Evolutionary conservation across 1,140 invertebrate species (phyloP), one percentile per base, ranked within the genome.

Genomic region (Polypedilum vanderplanki): DNA sequence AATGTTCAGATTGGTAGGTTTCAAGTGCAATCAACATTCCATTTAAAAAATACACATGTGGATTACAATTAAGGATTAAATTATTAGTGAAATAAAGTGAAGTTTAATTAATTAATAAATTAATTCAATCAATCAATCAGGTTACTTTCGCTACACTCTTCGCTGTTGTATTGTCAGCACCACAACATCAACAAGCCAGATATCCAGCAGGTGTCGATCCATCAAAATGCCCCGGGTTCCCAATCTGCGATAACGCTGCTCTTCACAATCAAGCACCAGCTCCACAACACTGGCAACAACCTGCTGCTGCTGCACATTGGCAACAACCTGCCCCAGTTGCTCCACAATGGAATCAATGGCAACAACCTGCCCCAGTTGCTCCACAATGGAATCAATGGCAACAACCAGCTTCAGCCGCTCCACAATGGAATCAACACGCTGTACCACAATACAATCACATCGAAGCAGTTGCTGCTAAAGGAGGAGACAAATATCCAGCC

Each of bases 191-290:
- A 77, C 80, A 81, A 24, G 81, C 81, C 5, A 80, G 81, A 74
- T 83, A 79, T 78, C 81, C 81, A 40, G 81, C 81, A 77, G 81
- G 81, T 65, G 81, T 83, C 7, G 81, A 83, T 77, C 81, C 81
- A 57, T 8, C 46, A 57, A 57, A 57, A 57, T 83, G 83, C 67
- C 83, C 83, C 75, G 77, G 77, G 73, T 83, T 82, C 75, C 83
- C 83, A 70, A 79, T 80, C 78, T 83, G 83, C 80, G 83, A 83
- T 81, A 83, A 83, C 75, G 81, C 78, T 4, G 78, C 82, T 15
- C 77, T 83, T 77, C 81, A 83, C 76, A 81, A 8, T 3, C 73
- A n/a, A 41, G 24, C 40, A 15, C 24, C 17, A 74, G 46, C 18
- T 33, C 9, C 20, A 8, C 17, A 75, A 20, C 22, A 40, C 7